phyloP scores from a whole-genome alignment of 2,888 invertebrate species.

The Napeogenes inachia region DNA sequence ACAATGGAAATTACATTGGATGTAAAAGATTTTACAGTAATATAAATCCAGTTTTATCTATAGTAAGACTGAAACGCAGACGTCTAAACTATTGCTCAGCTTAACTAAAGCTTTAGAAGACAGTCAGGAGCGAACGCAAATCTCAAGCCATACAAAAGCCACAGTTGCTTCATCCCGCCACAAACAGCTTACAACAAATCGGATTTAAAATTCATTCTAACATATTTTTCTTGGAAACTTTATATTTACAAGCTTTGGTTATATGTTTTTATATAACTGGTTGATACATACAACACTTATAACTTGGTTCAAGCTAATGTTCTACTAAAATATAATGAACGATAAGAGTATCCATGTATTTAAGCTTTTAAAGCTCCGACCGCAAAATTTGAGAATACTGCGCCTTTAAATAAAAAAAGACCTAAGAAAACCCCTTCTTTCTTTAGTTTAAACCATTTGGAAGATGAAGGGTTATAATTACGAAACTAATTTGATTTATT shows the following conservation, averaged over 20 bases:
- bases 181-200: slow-evolving; percentile 21
- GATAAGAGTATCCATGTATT: too few relatives aligned
- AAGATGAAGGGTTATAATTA: neutral
- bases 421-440: neutral
- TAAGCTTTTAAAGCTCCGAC: neutral
- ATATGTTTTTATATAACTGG: too few relatives aligned
- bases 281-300: too few relatives aligned
- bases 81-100: neutral
- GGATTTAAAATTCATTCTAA: slow-evolving; percentile 17
- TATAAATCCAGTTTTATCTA: too few relatives aligned
- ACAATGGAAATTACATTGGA: slow-evolving; percentile 10
- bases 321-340: too few relatives aligned
- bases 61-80: too few relatives aligned
- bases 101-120: neutral
- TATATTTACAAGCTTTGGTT: too few relatives aligned
- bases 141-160: slow-evolving; percentile 1
- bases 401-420: slow-evolving; percentile 8
- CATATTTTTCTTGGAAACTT: too few relatives aligned
- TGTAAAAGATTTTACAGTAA: slow-evolving; percentile 9
- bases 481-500: neutral
- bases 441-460: slow-evolving; percentile 10
- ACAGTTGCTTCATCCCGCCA: slow-evolving; percentile 11
- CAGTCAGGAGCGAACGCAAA: neutral
- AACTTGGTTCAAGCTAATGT: too few relatives aligned
- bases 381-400: slow-evolving; percentile 15